A percentile compares a stretch with the other conserved stretches of the same genome.
Conservation (phyloP, 2,888 invertebrate genomes). For the Microplitis manilae region DNA sequence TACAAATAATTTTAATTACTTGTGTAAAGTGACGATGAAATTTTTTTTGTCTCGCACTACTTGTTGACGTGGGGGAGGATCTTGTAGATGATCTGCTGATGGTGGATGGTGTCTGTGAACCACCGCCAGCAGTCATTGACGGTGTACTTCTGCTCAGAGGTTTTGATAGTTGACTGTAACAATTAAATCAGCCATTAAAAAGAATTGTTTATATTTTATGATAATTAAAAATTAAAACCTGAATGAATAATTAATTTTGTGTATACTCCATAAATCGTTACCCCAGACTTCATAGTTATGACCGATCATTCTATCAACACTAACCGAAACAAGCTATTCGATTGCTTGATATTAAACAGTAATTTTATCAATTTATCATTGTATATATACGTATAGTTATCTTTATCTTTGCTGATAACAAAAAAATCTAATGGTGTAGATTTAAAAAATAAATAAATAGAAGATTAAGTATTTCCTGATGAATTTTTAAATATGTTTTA, state of each 20-base stretch:
- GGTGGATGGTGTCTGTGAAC: conserved; percentile 65
- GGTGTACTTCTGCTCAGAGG: conserved; percentile 72
- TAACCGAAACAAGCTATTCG: not conserved
- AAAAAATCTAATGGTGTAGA: not conserved
- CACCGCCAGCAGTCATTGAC: conserved; percentile 68
- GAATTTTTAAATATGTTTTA: not conserved
- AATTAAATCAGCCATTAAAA: conserved; percentile 11
- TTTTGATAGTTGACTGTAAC: conserved; percentile 69
- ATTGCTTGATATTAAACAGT: not conserved
- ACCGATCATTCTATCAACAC: not conserved
- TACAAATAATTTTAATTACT: conserved; percentile 51
- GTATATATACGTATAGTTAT: not conserved
- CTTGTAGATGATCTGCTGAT: conserved; percentile 65
- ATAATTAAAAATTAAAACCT: not conserved
- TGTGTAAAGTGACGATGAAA: conserved; percentile 90
- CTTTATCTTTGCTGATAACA: not conserved
- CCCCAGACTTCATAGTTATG: conserved; percentile 53
- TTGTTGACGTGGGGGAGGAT: conserved; percentile 74
- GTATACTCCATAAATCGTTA: conserved; percentile 58
- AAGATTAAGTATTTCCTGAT: conserved; percentile 9
- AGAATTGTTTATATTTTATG: not conserved
- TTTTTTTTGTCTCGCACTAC: conserved; percentile 88
- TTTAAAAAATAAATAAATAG: not conserved
- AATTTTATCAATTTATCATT: not conserved
- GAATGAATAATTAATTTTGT: not conserved